Percentiles rank a stretch among this genome's conserved stretches.
phyloP scores from a whole-genome alignment of 1,140 invertebrate genomes.

The Brachionus plicatilis region DNA sequence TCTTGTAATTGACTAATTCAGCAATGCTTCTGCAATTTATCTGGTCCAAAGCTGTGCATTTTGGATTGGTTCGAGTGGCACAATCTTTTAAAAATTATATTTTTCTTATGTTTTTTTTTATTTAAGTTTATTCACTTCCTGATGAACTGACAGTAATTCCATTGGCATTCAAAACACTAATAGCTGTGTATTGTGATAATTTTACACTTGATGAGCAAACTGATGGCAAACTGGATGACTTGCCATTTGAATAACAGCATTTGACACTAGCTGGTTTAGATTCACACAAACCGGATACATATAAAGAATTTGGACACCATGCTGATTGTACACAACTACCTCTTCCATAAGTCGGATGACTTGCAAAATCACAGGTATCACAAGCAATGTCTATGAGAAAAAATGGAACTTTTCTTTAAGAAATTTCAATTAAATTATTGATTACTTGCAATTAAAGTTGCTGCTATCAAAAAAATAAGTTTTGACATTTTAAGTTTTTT shows the following conservation, averaged over 20 bases:
- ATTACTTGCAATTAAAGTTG: background rate
- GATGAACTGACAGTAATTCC: slow-evolving; percentile 18
- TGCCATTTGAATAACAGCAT: slow-evolving; percentile 4
- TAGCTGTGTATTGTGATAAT: slow-evolving; percentile 2
- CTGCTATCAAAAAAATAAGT: background rate
- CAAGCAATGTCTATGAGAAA: background rate
- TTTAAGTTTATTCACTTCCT: background rate
- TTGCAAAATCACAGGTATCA: background rate
- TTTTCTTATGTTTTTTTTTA: background rate
- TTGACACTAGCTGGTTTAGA: slow-evolving; percentile 15
- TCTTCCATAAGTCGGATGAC: slow-evolving; percentile 9
- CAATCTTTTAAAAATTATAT: background rate
- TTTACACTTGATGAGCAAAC: background rate
- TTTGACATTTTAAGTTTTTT: background rate
- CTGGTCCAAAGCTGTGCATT: slow-evolving; percentile 19
- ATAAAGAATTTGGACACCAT: slow-evolving; percentile 14
- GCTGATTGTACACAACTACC: background rate
- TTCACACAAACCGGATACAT: slow-evolving; percentile 16
- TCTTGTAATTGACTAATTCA: background rate
- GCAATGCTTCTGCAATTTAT: slow-evolving; percentile 5
- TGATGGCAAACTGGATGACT: background rate
- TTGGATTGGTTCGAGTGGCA: background rate
- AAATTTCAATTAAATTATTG: no score
- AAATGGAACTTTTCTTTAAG: background rate
- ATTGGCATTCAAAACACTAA: background rate